Evolutionary conservation across 1,140 invertebrate species (phyloP), one percentile per base, ranked within the genome.

Genomic region (Laodelphax striatellus): DNA sequence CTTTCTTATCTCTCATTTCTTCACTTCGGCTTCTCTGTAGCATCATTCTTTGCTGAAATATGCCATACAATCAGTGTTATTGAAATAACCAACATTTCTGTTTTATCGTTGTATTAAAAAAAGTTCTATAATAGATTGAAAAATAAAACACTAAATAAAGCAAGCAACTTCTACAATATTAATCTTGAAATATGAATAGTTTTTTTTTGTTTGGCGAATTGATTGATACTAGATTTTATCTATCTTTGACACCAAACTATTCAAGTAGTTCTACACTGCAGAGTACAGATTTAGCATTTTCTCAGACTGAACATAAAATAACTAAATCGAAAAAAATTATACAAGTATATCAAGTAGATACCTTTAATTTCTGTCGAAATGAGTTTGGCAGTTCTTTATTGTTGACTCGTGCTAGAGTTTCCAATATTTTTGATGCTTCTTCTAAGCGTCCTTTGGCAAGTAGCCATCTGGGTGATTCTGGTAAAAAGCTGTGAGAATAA

Each of bases 381-480:
- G 81, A 79, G 56, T 80, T 74, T 1, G 89, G 88, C 38, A 92
- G 70, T 65, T 87, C 77, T 66, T 86, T 86, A 0, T 82, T 80
- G 69, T 94, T 94, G 0, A 87, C 79, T 65, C 73, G 78, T 0
- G 90, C 90, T 59, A 93, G 78, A 11, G 75, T 80, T 73, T 90
- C 81, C 6, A 94, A 71, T 58, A 92, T 84, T 59, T 80, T 77
- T 52, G 87, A 82, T 0, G 89, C 90, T 75, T 93, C 86, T 63
- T 88, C 82, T 13, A 91, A 75, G 53, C 83, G 80, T 9, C 88
- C 86, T 71, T 84, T 85, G 63, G 89, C 87, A 42, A 92, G 67
- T 2, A 92, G 74, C 90, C 90, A 92, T 64, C 90, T 74, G 1
- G 90, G 89, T 19, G 88, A 92, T 74, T 92, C 90, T 52, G 91